Conservation (phyloP, 2,797 vertebrate genomes). For the Etheostoma nigrum region DNA sequence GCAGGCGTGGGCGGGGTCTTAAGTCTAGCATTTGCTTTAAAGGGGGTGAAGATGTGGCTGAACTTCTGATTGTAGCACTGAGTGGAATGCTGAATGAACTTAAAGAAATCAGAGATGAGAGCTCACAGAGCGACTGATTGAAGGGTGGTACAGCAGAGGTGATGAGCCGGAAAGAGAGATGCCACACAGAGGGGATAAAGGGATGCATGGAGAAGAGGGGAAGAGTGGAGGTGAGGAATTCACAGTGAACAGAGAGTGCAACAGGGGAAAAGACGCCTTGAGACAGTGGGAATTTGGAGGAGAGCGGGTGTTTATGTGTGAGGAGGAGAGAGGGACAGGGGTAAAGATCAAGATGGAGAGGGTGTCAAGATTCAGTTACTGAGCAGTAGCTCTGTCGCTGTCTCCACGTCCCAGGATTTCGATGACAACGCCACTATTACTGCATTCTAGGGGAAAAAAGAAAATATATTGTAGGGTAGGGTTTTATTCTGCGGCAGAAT, state of each 20-base stretch:
- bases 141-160: conserved; percentile 81
- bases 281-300: conserved; percentile 54
- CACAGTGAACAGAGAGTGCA: conserved; percentile 47
- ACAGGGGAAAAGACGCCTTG: conserved; percentile 45
- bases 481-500: conserved; percentile 14
- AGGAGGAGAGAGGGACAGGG: conserved; percentile 31
- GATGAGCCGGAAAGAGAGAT: conserved; percentile 62
- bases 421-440: conserved; percentile 99
- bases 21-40: conserved; percentile 62
- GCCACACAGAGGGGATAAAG: conserved; percentile 71
- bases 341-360: conserved; percentile 51
- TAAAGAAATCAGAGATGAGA: conserved; percentile 61
- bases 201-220: not conserved
- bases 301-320: conserved; percentile 72
- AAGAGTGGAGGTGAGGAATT: conserved; percentile 42
- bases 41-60: conserved; percentile 30
- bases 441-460: conserved; percentile 88
- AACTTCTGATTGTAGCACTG: conserved; percentile 68
- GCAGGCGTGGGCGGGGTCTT: conserved; percentile 40
- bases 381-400: conserved; percentile 97
- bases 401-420: conserved; percentile 99
- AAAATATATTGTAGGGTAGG: conserved; percentile 1
- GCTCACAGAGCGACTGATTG: conserved; percentile 68
- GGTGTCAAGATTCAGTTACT: conserved; percentile 91
- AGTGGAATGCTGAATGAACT: conserved; percentile 67